Conservation (phyloP, 2,113 vertebrate genomes). For the Microtus pennsylvanicus region DNA sequence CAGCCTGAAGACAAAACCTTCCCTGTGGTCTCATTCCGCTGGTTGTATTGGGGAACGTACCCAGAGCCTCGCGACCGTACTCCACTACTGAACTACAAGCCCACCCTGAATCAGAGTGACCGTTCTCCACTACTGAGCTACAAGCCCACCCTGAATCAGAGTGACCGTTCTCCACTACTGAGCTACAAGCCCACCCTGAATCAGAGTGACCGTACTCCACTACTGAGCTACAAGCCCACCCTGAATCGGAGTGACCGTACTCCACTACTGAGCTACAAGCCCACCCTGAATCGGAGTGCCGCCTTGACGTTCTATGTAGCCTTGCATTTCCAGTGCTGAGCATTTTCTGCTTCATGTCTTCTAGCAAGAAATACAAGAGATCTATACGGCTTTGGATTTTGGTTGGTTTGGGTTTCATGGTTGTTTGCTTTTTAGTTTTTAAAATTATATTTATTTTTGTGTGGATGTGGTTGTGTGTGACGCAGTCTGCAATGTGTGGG, state of each 20-base stretch:
- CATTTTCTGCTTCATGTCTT: conserved; percentile 11
- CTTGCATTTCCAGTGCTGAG: neutral
- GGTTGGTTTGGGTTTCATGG: neutral
- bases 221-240: neutral
- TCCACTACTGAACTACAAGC: too few relatives aligned
- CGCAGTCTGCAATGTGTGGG: neutral
- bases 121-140: too few relatives aligned
- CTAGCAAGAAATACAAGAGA: neutral
- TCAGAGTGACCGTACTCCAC: neutral
- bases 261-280: neutral
- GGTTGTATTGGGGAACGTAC: too few relatives aligned
- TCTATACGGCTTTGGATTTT: neutral
- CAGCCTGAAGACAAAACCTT: neutral
- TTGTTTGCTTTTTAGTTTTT: neutral
- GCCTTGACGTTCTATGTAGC: neutral
- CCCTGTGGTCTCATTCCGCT: neutral
- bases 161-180: too few relatives aligned
- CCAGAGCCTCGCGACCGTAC: too few relatives aligned
- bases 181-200: neutral
- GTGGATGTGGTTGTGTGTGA: neutral
- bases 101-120: too few relatives aligned
- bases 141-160: neutral
- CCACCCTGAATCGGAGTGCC: neutral
- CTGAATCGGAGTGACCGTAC: neutral
- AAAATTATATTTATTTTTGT: neutral